A percentile compares a stretch with the other conserved stretches of the same genome.
Conservation (phyloP, 2,888 invertebrate genomes). For the Uropetala carovei region DNA sequence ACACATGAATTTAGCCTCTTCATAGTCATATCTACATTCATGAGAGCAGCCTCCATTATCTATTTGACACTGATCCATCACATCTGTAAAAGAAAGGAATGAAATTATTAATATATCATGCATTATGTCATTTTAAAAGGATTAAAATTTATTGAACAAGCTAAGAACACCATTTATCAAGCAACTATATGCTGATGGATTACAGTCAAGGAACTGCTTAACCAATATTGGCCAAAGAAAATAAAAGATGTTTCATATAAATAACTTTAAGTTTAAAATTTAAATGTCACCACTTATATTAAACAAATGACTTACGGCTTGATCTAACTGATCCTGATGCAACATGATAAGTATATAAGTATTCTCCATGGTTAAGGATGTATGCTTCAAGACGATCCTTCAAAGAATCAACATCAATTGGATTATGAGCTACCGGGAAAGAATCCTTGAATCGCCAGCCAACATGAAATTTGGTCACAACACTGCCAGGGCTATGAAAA, state of each 20-base stretch:
- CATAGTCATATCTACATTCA: conserved; percentile 82
- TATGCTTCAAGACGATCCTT: conserved; percentile 76
- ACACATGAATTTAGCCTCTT: conserved; percentile 78
- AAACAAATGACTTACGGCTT: conserved; percentile 70
- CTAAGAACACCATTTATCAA: neutral
- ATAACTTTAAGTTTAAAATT: neutral
- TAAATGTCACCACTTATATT: neutral
- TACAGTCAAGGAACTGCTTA: neutral
- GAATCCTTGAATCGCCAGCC: conserved; percentile 80
- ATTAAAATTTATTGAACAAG: neutral
- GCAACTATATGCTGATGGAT: too few relatives aligned
- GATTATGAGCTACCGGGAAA: conserved; percentile 75
- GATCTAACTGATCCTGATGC: conserved; percentile 77
- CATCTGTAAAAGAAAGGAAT: conserved; percentile 72
- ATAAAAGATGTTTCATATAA: too few relatives aligned
- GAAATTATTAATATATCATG: conserved; percentile 19
- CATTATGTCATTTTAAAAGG: neutral
- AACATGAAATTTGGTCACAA: conserved; percentile 81
- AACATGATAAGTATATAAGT: conserved; percentile 75
- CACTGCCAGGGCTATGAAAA: conserved; percentile 80
- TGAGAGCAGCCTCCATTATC: conserved; percentile 82
- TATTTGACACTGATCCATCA: conserved; percentile 82
- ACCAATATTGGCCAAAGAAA: neutral
- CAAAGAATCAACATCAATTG: conserved; percentile 76
- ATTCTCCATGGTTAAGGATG: conserved; percentile 77